phyloP scores from a whole-genome alignment of 2,797 vertebrate species.

The Astyanax mexicanus region DNA sequence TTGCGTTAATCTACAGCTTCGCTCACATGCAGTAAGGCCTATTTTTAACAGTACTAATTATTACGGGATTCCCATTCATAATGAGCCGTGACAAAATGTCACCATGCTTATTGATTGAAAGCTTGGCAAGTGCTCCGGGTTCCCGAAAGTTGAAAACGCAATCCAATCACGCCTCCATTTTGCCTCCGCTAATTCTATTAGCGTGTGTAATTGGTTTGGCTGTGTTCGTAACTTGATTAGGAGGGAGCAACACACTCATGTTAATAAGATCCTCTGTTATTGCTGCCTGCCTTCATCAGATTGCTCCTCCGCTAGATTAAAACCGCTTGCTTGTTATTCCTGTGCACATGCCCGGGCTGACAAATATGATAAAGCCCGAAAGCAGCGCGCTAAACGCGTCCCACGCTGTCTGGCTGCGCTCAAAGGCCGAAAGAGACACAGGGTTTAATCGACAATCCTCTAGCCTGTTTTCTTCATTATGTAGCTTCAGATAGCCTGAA shows the following conservation, averaged over 20 bases:
- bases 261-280: constrained; percentile 83
- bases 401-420: neutral
- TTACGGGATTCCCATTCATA: constrained; percentile 57
- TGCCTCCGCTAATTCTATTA: constrained; percentile 81
- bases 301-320: constrained; percentile 63
- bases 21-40: neutral
- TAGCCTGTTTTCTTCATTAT: neutral
- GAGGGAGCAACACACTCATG: constrained; percentile 76
- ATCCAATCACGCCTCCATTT: constrained; percentile 74
- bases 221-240: constrained; percentile 81
- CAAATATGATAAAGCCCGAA: constrained; percentile 53
- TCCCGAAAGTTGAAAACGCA: constrained; percentile 80
- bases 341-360: constrained; percentile 48
- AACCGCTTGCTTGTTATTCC: constrained; percentile 55
- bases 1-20: neutral
- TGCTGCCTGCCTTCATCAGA: constrained; percentile 82
- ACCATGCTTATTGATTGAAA: constrained; percentile 81
- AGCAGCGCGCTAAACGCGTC: constrained; percentile 25
- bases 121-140: constrained; percentile 66
- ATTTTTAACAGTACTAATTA: constrained; percentile 41
- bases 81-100: constrained; percentile 74
- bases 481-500: neutral
- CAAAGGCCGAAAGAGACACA: neutral
- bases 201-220: constrained; percentile 82
- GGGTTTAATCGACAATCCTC: neutral